Evolutionary conservation across 2,113 vertebrate species (phyloP), one percentile per base, ranked within the genome.

Genomic region (Phasianus colchicus): DNA sequence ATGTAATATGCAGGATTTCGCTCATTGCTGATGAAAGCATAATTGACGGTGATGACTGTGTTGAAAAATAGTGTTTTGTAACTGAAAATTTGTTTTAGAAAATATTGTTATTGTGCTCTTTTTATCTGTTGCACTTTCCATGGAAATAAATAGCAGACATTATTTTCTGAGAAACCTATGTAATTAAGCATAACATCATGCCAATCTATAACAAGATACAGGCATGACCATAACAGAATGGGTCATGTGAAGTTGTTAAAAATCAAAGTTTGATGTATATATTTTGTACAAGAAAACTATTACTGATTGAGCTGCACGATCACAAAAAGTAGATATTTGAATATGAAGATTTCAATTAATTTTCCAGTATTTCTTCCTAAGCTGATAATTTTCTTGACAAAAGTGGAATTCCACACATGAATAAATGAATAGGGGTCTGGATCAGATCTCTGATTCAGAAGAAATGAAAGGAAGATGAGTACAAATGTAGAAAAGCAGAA

Each of bases 361-460:
- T 83, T 84, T 69, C 16, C 7, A 47, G 6, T 43, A 65, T 43
- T 0, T 73, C 4, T 48, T 55, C 16, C 10, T 60, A 55, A 50
- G 2, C 20, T 10, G 17, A 11, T 30, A 38, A 71, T 18, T 57
- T 91, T 77, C 42, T 87, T 6, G 3, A 34, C 2, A 74, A 40
- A 80, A 36, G 1, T 48, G 17, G 29, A 21, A 57, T 72, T 36
- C 42, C n/a, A 42, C 12, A 32, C 36, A 67, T 64, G 27, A 91
- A n/a, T 9, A 75, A 83, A 70, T 36, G 4, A 66, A 25, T 24
- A 55, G 2, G 5, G 0, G 2, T 4, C 1, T 75, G 7, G 52
- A 72, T 69, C 21, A 64, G 11, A 5, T 60, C 10, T 4, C 21
- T 60, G 52, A 47, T 4, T 43, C 42, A 52, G 14, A 3, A 80